These are phyloP conservation scores for Notodonta dromedarius DNA, from an alignment of 2,888 invertebrate species.

Conservation along the genomic window DNA sequence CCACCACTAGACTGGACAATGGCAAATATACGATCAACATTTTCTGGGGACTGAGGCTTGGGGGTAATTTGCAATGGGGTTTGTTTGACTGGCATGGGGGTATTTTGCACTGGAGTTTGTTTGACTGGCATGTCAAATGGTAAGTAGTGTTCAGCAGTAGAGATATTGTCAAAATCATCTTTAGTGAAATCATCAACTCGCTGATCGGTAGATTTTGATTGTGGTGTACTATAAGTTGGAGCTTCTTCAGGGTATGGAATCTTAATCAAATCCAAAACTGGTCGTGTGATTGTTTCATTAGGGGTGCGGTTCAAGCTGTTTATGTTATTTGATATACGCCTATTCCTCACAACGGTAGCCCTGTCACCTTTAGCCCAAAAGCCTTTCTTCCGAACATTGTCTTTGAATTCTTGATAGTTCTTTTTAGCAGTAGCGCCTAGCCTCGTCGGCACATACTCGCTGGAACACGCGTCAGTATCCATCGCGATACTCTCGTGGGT, in stretches of 20 bases:
- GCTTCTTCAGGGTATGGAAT: constrained; percentile 8
- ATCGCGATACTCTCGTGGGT: constrained; percentile 40
- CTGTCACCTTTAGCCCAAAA: constrained; percentile 79
- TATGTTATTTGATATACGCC: constrained; percentile 33
- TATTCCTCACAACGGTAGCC: constrained; percentile 48
- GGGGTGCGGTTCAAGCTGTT: constrained; percentile 9
- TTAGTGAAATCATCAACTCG: constrained; percentile 50
- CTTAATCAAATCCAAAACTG: constrained; percentile 11
- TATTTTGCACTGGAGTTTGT: constrained; percentile 14
- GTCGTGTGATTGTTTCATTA: constrained; percentile 14
- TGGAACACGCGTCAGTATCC: constrained; percentile 66
- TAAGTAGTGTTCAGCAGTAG: constrained; percentile 44
- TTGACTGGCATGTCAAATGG: constrained; percentile 51
- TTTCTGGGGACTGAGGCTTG: constrained; percentile 40
- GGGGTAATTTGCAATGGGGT: neutral
- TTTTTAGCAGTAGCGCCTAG: constrained; percentile 70
- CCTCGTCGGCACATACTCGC: constrained; percentile 79
- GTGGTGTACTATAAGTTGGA: neutral
- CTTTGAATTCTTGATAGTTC: constrained; percentile 78
- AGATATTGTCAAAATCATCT: constrained; percentile 50
- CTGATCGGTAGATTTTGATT: neutral
- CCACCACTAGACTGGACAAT: constrained; percentile 62
- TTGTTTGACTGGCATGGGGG: constrained; percentile 6
- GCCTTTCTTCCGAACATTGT: constrained; percentile 73
- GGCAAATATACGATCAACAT: constrained; percentile 62